A percentile compares a stretch with the other conserved stretches of the same genome.
Evolutionary conservation across 2,797 vertebrate genomes (phyloP).

Genomic region (Gallinago solitaria): DNA sequence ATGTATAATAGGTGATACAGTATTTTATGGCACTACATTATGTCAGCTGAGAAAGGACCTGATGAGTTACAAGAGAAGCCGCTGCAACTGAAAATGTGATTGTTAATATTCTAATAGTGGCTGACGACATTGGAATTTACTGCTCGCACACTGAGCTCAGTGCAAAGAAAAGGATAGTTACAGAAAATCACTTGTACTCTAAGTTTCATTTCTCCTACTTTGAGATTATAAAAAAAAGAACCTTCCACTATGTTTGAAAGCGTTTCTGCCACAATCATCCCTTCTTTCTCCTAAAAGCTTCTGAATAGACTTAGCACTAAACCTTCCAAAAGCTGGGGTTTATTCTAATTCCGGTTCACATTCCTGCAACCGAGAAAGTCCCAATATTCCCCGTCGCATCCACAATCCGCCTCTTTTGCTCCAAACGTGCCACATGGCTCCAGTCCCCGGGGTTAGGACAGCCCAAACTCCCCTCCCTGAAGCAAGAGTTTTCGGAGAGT

Average conservation of each 20-base stretch:
- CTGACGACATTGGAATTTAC: neutral
- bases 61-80: neutral
- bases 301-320: slow-evolving; percentile 40
- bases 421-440: rapidly evolving
- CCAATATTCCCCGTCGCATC: neutral
- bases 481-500: neutral
- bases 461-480: neutral
- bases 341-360: slow-evolving; percentile 22
- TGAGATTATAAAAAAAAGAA: neutral
- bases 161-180: neutral
- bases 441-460: neutral
- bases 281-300: slow-evolving; percentile 27
- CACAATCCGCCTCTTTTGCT: neutral
- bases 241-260: neutral
- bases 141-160: neutral
- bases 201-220: neutral
- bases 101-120: neutral
- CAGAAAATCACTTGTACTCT: neutral
- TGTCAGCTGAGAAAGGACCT: neutral
- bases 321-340: neutral
- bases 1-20: neutral
- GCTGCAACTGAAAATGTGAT: neutral
- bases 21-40: neutral
- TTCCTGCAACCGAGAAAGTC: neutral
- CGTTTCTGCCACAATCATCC: neutral